These are phyloP conservation scores for Aphelocoma coerulescens DNA, from an alignment of 2,113 vertebrate genomes.

Conservation along the genomic window DNA sequence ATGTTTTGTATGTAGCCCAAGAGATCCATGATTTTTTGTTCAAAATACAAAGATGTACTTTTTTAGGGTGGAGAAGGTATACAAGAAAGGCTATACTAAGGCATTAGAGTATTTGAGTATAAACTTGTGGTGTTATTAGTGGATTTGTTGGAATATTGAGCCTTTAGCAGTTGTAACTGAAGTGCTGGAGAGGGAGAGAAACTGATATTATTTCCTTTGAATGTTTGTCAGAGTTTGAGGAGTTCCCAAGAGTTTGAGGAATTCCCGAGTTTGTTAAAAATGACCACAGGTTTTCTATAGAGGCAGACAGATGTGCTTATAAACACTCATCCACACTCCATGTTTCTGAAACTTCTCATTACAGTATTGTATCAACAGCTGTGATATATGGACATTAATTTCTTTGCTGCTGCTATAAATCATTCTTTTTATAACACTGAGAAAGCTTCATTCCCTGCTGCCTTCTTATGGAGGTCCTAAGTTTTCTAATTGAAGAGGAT, in stretches of 20 bases:
- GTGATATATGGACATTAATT: neutral
- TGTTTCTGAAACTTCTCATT: neutral
- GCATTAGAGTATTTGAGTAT: neutral
- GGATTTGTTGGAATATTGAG: neutral
- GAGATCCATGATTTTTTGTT: neutral
- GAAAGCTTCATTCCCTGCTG: neutral
- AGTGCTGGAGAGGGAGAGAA: neutral
- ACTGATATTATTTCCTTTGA: neutral
- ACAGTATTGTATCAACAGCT: neutral
- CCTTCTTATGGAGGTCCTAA: neutral
- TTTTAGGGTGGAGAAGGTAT: neutral
- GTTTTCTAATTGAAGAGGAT: neutral
- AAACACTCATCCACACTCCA: accelerated
- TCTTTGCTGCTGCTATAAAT: neutral
- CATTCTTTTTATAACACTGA: neutral
- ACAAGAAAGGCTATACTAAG: neutral
- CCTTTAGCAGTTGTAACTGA: neutral
- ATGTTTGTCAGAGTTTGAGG: neutral
- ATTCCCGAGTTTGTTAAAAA: neutral
- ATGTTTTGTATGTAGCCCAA: neutral
- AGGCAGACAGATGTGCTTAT: neutral
- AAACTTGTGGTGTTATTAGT: neutral
- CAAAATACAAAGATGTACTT: neutral
- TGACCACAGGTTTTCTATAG: neutral
- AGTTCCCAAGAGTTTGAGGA: neutral